Base-by-base conservation (phyloP, 2,888 invertebrate genomes). In the Limnephilus lunatus region DNA sequence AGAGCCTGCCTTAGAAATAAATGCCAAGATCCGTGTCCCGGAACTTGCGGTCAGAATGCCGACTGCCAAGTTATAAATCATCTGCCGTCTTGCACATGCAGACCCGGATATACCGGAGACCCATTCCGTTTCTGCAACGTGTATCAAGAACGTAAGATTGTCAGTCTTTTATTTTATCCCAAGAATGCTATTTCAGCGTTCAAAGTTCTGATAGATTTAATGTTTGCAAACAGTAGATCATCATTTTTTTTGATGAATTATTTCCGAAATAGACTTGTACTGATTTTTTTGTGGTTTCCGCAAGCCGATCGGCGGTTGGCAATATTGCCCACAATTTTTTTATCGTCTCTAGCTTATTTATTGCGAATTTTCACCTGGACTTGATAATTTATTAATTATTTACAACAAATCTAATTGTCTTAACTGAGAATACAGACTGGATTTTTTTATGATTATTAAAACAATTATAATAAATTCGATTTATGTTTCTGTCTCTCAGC, bases 1-100 rank as follows among this genome's bases (percentile, higher is more conserved):
- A 95, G 95, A 94, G 97, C 97, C 86, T 97, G 97, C 94, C 96
- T 96, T 93, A 96, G 96, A 94, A 97, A 97, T 94, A 97, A 97
- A 95, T 97, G 97, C 94, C 95, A 96, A 94, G 97, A 97, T 95
- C 97, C 97, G 80, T 97, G 97, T 94, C 97, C 97, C 81, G 97
- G 97, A 94, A 97, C 97, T 90, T 97, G 97, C 95, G 97, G 97
- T 83, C 96, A 96, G 94, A 97, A 97, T 94, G 97, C 97, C 19
- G 96, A 97, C 91, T 97, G 97, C 97, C 98, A 97, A 94, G 97
- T 97, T 39, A 96, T 97, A 3, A 97, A 97, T 94, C 98, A 98
- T 95, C 95, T 97, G 89, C 98, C 98, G 5, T 96, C 97, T 92
- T 98, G 98, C 94, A 97, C 96, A 92, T 98, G 98, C 94, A 94